These are phyloP conservation scores for Caradrina kadenii DNA, from an alignment of 2,888 invertebrate genomes.

Conservation along the genomic window DNA sequence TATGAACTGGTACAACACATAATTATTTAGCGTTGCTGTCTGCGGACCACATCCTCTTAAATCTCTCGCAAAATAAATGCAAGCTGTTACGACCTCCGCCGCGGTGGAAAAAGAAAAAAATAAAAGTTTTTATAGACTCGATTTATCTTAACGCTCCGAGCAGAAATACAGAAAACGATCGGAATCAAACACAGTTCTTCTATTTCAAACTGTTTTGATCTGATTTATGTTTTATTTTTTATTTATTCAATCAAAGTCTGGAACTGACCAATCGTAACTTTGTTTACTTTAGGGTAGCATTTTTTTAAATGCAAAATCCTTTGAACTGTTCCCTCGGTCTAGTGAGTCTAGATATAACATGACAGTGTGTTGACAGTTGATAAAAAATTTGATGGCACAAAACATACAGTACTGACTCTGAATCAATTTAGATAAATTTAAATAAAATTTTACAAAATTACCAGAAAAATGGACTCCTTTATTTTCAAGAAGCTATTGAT, in stretches of 20 bases:
- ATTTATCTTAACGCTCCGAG: constrained; percentile 76
- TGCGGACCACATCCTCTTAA: constrained; percentile 65
- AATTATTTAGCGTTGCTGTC: constrained; percentile 50
- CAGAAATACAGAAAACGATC: constrained; percentile 65
- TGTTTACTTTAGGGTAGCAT: neutral
- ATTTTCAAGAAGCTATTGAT: neutral
- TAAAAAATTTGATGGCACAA: neutral
- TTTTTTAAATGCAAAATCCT: neutral
- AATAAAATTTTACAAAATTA: neutral
- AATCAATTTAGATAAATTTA: neutral
- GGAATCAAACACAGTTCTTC: constrained; percentile 68
- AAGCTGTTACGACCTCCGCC: constrained; percentile 75
- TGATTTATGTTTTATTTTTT: constrained; percentile 47
- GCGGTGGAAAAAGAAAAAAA: constrained; percentile 65
- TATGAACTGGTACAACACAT: constrained; percentile 42
- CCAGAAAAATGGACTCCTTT: neutral
- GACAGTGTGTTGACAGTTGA: neutral
- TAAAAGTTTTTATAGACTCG: constrained; percentile 77
- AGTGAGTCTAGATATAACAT: neutral
- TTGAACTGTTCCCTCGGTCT: neutral
- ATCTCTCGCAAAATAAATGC: constrained; percentile 80
- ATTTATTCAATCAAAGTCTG: constrained; percentile 37
- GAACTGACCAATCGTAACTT: constrained; percentile 26
- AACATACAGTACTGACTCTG: neutral
- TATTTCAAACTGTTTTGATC: constrained; percentile 57